Percentiles rank a stretch among this genome's conserved stretches.
phyloP scores from a whole-genome alignment of 1,140 invertebrate species.

The Manduca sexta region DNA sequence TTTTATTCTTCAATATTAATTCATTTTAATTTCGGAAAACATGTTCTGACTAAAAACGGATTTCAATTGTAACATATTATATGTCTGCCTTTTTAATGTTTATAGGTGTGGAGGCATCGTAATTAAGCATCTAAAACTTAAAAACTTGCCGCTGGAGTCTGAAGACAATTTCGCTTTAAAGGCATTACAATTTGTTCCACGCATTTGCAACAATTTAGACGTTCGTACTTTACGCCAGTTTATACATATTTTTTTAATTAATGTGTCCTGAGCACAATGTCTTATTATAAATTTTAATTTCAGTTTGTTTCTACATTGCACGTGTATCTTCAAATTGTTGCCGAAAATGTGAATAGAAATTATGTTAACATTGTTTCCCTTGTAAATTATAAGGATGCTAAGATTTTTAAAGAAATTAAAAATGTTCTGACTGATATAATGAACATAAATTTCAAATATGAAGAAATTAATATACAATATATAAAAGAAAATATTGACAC shows the following conservation, averaged over 20 bases:
- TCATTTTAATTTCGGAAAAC: too few relatives aligned
- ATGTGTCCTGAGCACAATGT: too few relatives aligned
- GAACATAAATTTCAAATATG: slow-evolving; percentile 11
- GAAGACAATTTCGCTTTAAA: slow-evolving; percentile 13
- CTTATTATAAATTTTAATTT: too few relatives aligned
- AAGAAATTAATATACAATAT: slow-evolving; percentile 5
- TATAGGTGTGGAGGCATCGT: slow-evolving; percentile 31
- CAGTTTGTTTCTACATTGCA: slow-evolving; percentile 20
- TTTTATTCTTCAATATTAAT: too few relatives aligned
- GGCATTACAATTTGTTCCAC: slow-evolving; percentile 24
- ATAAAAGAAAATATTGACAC: slow-evolving; percentile 4
- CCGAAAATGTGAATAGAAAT: slow-evolving; percentile 27
- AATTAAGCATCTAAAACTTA: slow-evolving; percentile 21
- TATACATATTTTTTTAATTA: too few relatives aligned
- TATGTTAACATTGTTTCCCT: slow-evolving; percentile 19
- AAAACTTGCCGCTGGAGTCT: slow-evolving; percentile 9
- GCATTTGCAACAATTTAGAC: slow-evolving; percentile 10
- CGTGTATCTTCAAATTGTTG: slow-evolving; percentile 27
- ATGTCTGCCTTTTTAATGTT: neutral
- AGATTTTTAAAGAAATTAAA: slow-evolving; percentile 11
- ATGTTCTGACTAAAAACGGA: too few relatives aligned
- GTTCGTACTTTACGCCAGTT: too few relatives aligned
- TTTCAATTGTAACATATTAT: too few relatives aligned
- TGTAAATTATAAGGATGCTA: slow-evolving; percentile 6
- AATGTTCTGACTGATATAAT: slow-evolving; percentile 6